Evolutionary conservation across 1,140 invertebrate genomes (phyloP), one percentile per base, ranked within the genome.

Genomic region (Bombus confusus): DNA sequence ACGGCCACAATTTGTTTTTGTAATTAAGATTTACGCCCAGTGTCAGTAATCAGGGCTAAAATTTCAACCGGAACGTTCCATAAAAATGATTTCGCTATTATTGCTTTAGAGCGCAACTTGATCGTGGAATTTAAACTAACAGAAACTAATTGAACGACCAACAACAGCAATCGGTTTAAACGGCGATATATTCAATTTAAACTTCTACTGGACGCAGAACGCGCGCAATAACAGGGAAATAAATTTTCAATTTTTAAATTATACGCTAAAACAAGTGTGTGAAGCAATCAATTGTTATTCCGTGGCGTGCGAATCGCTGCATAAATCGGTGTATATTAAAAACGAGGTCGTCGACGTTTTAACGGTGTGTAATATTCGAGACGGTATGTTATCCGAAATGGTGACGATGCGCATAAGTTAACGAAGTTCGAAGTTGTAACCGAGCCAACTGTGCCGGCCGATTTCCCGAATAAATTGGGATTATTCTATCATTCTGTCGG

Each of bases 401-500:
- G 39, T 69, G 75, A 79, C 66, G 75, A 62, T 31, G 75, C 57
- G 39, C 82, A 78, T 84, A 84, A 79, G 82, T 84, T 84, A 79
- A 84, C 75, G 37, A 84, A 79, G 82, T 84, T 59, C 82, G 39
- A 84, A 71, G 75, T 71, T 84, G 82, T 79, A 79, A 79, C 76
- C 66, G 82, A 79, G 75, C 82, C 75, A 84, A 84, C 75, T 79
- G 76, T 71, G 75, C 25, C n/a, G n/a, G n/a, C 64, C 72, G 80
- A 76, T 82, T 64, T 75, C 25, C 41, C 64, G 39, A 79, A 84
- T 84, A 84, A 84, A 84, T 84, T 79, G 66, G 47, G 66, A 84
- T 84, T 84, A 84, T 84, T 84, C 82, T 68, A 84, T 84, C 75
- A 71, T 71, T 79, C 82, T 79, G 82, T 71, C 82, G n/a, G 39